These are phyloP conservation scores for Gadus chalcogrammus DNA, from an alignment of 2,113 vertebrate genomes.

Conservation along the genomic window DNA sequence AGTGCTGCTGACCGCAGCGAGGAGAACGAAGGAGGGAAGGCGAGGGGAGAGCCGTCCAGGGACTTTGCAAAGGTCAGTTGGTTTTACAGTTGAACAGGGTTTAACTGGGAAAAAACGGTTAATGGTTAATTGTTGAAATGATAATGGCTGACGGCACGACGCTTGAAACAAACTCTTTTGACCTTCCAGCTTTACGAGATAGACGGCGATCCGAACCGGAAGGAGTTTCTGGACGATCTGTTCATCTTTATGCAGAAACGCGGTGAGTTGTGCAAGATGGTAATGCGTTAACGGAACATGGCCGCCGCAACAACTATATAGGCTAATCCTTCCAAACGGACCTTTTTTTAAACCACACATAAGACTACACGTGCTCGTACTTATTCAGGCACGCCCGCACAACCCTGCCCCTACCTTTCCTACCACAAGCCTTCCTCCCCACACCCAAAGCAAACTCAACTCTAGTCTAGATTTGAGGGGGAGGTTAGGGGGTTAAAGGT, in stretches of 20 bases:
- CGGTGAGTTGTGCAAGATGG: conserved; percentile 67
- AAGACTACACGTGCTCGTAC: too few relatives aligned
- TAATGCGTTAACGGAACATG: conserved; percentile 1
- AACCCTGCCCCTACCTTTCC: too few relatives aligned
- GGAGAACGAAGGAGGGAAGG: conserved; percentile 80
- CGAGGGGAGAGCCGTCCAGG: conserved; percentile 87
- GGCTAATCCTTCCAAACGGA: too few relatives aligned
- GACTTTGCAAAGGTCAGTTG: conserved; percentile 90
- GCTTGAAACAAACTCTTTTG: background rate
- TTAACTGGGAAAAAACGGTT: conserved; percentile 8
- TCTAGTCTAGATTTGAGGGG: too few relatives aligned
- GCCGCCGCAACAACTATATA: too few relatives aligned
- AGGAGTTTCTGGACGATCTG: conserved; percentile 93
- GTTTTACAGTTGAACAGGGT: conserved; percentile 3
- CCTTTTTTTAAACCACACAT: too few relatives aligned
- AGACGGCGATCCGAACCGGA: conserved; percentile 88
- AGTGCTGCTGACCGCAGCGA: conserved; percentile 81
- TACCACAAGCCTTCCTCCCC: too few relatives aligned
- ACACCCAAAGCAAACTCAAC: too few relatives aligned
- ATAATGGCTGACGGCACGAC: background rate
- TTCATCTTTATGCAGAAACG: conserved; percentile 98
- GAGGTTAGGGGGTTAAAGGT: too few relatives aligned
- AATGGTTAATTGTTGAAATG: background rate
- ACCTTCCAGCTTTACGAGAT: conserved; percentile 88
- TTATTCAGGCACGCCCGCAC: too few relatives aligned